A percentile compares a stretch with the other conserved stretches of the same genome.
These are phyloP conservation scores for Anabas testudineus DNA, from an alignment of 2,797 vertebrate species.

Conservation along the genomic window DNA sequence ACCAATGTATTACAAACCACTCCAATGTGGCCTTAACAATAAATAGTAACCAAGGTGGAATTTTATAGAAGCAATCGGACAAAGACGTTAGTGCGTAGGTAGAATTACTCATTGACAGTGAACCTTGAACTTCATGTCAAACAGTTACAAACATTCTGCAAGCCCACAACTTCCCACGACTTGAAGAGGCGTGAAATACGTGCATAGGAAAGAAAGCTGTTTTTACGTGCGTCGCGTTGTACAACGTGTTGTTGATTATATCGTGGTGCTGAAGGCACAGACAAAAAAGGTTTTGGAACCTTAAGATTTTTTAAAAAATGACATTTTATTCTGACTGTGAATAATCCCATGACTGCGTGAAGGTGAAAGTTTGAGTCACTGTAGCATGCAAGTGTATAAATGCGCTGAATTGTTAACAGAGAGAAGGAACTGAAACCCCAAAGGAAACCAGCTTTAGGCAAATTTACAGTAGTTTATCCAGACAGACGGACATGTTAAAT, in stretches of 20 bases:
- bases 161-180: background rate
- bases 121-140: conserved; percentile 25
- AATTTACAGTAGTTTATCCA: background rate
- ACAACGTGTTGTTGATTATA: background rate
- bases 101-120: conserved; percentile 3
- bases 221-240: background rate
- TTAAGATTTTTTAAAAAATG: background rate
- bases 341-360: background rate
- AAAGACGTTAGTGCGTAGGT: background rate
- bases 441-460: background rate
- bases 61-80: background rate
- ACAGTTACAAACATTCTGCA: conserved; percentile 13
- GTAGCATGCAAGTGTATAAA: background rate
- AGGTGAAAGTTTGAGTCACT: background rate
- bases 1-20: no score
- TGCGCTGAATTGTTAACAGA: background rate
- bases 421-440: background rate
- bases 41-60: background rate
- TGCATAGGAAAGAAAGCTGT: background rate
- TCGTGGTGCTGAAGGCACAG: background rate
- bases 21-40: conserved; percentile 28
- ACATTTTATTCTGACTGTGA: background rate
- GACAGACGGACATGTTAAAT: background rate
- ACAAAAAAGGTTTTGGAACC: background rate
- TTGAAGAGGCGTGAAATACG: background rate